Evolutionary conservation across 2,888 invertebrate genomes (phyloP), one percentile per base, ranked within the genome.

Genomic region (Cylloceria caligata): DNA sequence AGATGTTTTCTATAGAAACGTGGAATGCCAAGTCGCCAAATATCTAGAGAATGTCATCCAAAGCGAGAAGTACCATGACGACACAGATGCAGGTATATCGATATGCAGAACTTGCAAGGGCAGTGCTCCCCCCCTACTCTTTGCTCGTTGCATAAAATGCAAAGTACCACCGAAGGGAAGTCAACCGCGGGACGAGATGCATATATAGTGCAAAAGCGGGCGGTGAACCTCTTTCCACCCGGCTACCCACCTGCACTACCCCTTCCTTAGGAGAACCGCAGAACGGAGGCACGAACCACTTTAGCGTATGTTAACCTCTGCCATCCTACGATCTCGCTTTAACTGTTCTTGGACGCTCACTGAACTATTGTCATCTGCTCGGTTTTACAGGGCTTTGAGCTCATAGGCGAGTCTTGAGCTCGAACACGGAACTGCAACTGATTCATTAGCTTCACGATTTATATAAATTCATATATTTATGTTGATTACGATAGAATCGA

Each of bases 241-340:
- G 19, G 13, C 27, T 24, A 62, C 73, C 42, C 36, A 3, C 16
- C 45, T 13, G 52, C 57, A 45, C n/a, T 3, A 13, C 42, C 34
- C 55, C 72, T 60, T 39, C 42, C 68, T n/a, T 30, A 6, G 13
- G 67, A 68, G 36, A 24, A 73, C 68, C 73, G 36, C 55, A 49
- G 55, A 42, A 68, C 72, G 62, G 72, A 82, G 79, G 83, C 86
- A 86, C 83, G 85, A 85, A 84, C 83, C 85, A 85, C 86, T 86
- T 86, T 84, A 86, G 82, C 84, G 86, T 87, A 64, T 86, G 74
- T 87, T 87, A 84, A 87, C 87, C 87, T 80, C 82, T 69, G 80
- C 27, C 79, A 76, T 69, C 64, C 76, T 55, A 42, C 81, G 9
- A 52, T 55, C 65, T 72, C 65, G 65, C 65, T 47, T n/a, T 49